Evolutionary conservation across 1,140 invertebrate genomes (phyloP).

Genomic region (Dendrolimus kikuchii): DNA sequence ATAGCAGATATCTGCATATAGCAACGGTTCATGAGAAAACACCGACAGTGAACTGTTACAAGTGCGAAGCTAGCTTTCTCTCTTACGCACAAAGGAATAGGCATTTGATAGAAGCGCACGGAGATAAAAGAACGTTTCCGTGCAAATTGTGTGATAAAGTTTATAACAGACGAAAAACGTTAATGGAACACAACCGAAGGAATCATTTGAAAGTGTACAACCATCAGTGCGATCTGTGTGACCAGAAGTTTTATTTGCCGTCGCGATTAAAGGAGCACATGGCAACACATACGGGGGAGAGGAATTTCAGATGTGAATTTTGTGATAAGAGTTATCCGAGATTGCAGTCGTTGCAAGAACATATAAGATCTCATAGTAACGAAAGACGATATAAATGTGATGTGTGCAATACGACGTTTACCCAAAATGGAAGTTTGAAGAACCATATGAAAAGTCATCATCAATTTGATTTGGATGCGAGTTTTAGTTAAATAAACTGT

Average conservation of each 20-base stretch:
- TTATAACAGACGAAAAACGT: constrained; percentile 53
- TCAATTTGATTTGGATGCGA: constrained; percentile 23
- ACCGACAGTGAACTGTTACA: constrained; percentile 52
- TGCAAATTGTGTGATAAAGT: constrained; percentile 59
- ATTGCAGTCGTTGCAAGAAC: constrained; percentile 47
- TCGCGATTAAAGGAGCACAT: constrained; percentile 56
- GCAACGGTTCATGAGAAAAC: constrained; percentile 55
- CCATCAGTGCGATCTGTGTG: constrained; percentile 56
- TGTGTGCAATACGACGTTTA: constrained; percentile 40
- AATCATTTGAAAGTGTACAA: constrained; percentile 52
- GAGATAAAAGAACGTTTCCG: constrained; percentile 48
- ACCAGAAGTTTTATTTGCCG: constrained; percentile 52
- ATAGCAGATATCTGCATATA: constrained; percentile 44
- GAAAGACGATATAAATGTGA: constrained; percentile 47
- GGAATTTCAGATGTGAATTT: constrained; percentile 51
- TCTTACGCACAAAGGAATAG: constrained; percentile 47
- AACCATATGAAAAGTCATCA: constrained; percentile 51
- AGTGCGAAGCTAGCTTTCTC: constrained; percentile 51
- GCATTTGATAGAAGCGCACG: constrained; percentile 55
- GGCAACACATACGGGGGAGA: constrained; percentile 56
- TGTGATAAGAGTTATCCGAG: constrained; percentile 59
- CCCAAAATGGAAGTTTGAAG: constrained; percentile 39
- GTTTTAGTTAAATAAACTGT: constrained; percentile 10
- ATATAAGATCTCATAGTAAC: constrained; percentile 37
- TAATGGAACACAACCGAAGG: constrained; percentile 53